These are phyloP conservation scores for Leptinotarsa peninsularis DNA, from an alignment of 2,888 invertebrate genomes.

Conservation along the genomic window DNA sequence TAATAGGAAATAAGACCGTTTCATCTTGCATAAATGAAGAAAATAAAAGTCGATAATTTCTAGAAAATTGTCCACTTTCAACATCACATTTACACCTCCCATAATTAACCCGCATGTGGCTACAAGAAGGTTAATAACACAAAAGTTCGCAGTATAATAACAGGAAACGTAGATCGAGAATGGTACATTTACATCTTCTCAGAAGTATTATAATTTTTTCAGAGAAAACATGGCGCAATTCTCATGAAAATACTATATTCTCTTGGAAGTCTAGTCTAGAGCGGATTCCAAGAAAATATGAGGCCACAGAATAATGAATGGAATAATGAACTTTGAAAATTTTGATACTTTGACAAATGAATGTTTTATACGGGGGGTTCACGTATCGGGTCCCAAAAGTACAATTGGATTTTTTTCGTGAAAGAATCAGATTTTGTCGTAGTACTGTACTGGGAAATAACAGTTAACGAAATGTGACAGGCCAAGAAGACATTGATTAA, in stretches of 20 bases:
- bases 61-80: conserved; percentile 3
- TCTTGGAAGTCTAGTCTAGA: conserved; percentile 3
- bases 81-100: not conserved
- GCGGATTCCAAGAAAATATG: conserved; percentile 10
- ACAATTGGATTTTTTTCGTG: too few species aligned
- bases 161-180: conserved; percentile 13
- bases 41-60: not conserved
- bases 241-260: conserved; percentile 13
- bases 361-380: too few species aligned
- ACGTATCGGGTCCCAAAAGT: too few species aligned
- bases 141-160: conserved; percentile 11
- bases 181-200: not conserved
- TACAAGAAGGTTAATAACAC: not conserved
- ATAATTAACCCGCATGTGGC: conserved; percentile 10
- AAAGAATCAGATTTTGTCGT: too few species aligned
- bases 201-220: conserved; percentile 17
- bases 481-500: too few species aligned
- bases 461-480: too few species aligned
- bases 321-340: not conserved
- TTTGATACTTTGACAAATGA: not conserved
- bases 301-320: conserved; percentile 8
- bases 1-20: not conserved
- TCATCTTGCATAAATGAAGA: not conserved
- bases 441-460: too few species aligned
- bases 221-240: conserved; percentile 1